Percentiles rank a stretch among this genome's conserved stretches.
Evolutionary conservation across 2,888 invertebrate species (phyloP).

Genomic region (Melinopterus prodromus): DNA sequence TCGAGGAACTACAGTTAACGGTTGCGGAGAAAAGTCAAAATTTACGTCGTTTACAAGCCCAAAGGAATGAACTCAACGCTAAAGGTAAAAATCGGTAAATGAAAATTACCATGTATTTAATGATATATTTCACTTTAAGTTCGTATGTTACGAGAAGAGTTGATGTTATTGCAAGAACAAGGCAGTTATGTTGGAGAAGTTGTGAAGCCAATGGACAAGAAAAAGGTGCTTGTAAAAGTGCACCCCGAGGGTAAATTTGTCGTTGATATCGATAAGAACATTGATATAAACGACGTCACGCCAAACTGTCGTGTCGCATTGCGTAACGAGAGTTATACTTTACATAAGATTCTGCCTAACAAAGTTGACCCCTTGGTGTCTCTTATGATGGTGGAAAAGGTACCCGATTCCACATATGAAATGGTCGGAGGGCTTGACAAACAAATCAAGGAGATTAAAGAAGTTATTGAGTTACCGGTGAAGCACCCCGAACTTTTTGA

Average conservation of each 20-base stretch:
- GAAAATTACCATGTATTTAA: too few relatives aligned
- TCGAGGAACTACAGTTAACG: slow-evolving; percentile 85
- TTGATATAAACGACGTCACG: slow-evolving; percentile 97
- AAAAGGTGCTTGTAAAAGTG: slow-evolving; percentile 98
- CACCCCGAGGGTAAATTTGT: slow-evolving; percentile 99
- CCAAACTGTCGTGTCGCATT: slow-evolving; percentile 98
- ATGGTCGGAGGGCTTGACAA: slow-evolving; percentile 99
- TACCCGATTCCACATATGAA: slow-evolving; percentile 99
- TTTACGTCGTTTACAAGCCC: slow-evolving; percentile 29
- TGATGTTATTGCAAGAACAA: slow-evolving; percentile 96
- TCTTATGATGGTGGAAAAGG: slow-evolving; percentile 99
- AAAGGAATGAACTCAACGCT: slow-evolving; percentile 31
- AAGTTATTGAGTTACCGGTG: slow-evolving; percentile 98
- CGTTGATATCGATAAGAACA: slow-evolving; percentile 98
- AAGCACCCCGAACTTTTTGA: slow-evolving; percentile 99
- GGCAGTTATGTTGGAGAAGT: slow-evolving; percentile 99
- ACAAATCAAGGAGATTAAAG: slow-evolving; percentile 99
- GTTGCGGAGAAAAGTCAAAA: slow-evolving; percentile 35
- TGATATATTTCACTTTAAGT: slow-evolving; percentile 71
- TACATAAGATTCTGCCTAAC: slow-evolving; percentile 98
- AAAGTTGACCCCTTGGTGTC: slow-evolving; percentile 96
- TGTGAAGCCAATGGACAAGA: slow-evolving; percentile 99
- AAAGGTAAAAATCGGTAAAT: slow-evolving; percentile 21
- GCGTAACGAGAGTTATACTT: slow-evolving; percentile 97
- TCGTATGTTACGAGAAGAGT: slow-evolving; percentile 95